Base-by-base conservation (phyloP, 2,888 invertebrate species). In the Sarcophaga rosellei region DNA sequence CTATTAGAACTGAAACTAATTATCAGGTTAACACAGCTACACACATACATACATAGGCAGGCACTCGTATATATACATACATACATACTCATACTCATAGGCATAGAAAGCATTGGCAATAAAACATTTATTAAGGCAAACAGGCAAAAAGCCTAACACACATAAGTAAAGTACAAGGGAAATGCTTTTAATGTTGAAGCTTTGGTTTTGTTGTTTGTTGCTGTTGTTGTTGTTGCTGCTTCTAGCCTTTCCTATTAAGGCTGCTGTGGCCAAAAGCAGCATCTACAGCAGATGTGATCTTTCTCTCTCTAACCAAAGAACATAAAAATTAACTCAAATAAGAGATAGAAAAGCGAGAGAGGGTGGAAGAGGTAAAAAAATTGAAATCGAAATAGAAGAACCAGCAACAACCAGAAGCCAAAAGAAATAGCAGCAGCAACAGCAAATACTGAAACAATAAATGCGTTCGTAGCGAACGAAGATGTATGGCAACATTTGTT, bases 401-500 rank as follows among this genome's bases (percentile, higher is more conserved):
- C 53, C 17, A 17, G 5, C 12, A 76, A 45, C 45, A 25, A 59
- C 20, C 44, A 59, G 25, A 62, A 57, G 44, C 20, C 10, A n/a
- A 23, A 66, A 69, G 8, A 10, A 35, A 35, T 0, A 35, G 10
- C 8, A 35, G 8, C 10, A 35, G 10, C 10, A 35, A 1, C 10
- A 35, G 35, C 35, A 35, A 35, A 35, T 35, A 35, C 10, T 35
- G 8, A 83, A 78, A 81, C 77, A 83, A 75, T 86, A 84, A 84
- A 84, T 78, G 84, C 81, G 81, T 84, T 86, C 47, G 70, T 63
- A 63, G 35, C 35, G 2, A 35, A 35, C 2, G 35, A 35, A 86
- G 81, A 86, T 84, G 70, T 84, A 86, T 86, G 69, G 86, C 75
- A 81, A 61, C 77, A 84, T 81, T 83, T 86, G 81, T 78, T 86